phyloP scores from a whole-genome alignment of 2,113 vertebrate genomes.

The Mirza zaza region DNA sequence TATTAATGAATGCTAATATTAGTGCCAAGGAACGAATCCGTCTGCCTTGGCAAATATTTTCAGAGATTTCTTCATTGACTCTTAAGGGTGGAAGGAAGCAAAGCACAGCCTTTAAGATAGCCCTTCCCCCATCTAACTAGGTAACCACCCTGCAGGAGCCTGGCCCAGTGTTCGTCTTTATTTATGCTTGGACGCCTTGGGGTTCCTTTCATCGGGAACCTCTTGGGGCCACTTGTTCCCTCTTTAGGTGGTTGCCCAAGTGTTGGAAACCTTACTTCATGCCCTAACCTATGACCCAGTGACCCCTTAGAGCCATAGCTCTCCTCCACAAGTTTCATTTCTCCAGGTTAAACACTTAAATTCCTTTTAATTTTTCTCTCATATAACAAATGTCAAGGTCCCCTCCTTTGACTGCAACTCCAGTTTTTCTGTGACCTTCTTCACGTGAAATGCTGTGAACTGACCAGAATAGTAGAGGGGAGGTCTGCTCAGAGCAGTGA shows the following conservation, averaged over 20 bases:
- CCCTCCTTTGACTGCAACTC: neutral
- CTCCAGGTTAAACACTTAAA: neutral
- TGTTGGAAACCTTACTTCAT: neutral
- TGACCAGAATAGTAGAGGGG: neutral
- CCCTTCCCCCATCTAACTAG: neutral
- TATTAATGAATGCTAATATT: neutral
- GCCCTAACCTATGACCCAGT: neutral
- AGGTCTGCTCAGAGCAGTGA: neutral
- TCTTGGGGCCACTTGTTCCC: neutral
- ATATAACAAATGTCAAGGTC: neutral
- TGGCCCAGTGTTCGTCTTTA: neutral
- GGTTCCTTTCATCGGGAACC: neutral
- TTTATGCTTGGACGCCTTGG: neutral
- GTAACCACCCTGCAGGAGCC: neutral
- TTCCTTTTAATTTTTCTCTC: neutral
- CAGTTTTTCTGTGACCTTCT: neutral
- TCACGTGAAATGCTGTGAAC: neutral
- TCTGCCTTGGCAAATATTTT: neutral
- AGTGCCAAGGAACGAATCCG: neutral
- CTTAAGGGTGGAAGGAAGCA: neutral
- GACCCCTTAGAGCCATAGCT: neutral
- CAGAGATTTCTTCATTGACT: neutral
- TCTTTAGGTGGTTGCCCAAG: neutral
- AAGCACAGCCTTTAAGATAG: neutral
- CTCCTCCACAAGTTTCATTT: neutral